phyloP scores from a whole-genome alignment of 2,797 vertebrate genomes.

The Sebastes diaconus region DNA sequence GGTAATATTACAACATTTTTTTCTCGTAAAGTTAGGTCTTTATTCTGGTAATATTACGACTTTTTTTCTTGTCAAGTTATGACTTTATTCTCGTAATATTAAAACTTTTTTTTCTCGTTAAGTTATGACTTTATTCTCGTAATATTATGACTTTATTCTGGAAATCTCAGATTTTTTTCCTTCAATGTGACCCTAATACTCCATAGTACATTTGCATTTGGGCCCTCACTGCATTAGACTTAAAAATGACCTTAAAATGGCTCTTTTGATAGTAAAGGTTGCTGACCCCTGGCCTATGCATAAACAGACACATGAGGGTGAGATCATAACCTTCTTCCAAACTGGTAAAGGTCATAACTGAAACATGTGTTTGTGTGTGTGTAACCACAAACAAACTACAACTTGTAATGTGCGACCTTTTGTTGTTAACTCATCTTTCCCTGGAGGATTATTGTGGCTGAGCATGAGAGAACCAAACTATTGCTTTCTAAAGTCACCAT shows the following conservation, averaged over 20 bases:
- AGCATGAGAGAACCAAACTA: not conserved
- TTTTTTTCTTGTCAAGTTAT: too few species aligned
- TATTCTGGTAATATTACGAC: accelerated
- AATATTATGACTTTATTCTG: too few species aligned
- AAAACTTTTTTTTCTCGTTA: too few species aligned
- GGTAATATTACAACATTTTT: too few species aligned
- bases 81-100: too few species aligned
- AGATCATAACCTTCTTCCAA: not conserved
- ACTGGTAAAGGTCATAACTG: not conserved
- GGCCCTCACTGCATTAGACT: too few species aligned
- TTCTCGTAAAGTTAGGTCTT: accelerated
- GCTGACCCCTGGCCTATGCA: not conserved
- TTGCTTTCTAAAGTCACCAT: not conserved
- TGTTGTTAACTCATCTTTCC: not conserved
- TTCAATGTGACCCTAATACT: too few species aligned
- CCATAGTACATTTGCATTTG: too few species aligned
- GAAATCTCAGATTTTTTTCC: too few species aligned
- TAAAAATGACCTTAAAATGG: too few species aligned
- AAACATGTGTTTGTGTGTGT: not conserved
- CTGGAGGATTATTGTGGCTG: not conserved
- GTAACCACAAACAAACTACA: not conserved
- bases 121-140: too few species aligned
- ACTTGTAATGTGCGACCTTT: not conserved
- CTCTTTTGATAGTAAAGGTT: too few species aligned
- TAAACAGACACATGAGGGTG: not conserved